Conservation (phyloP, 1,140 invertebrate species). For the Sipha flava region DNA sequence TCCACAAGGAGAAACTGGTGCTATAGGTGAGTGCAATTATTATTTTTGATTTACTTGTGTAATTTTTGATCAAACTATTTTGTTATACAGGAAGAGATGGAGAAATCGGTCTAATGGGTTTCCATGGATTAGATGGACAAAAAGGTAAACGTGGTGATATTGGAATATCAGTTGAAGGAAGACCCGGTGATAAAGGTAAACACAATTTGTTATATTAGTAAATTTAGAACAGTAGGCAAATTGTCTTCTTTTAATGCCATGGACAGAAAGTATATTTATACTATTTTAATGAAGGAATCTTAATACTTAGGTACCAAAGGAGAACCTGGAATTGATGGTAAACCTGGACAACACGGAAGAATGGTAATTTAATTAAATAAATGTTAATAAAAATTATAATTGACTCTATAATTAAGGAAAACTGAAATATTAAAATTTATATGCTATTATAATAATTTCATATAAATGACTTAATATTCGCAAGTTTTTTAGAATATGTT, state of each 20-base stretch:
- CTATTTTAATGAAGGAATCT: not conserved
- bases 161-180: constrained; percentile 19
- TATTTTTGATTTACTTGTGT: not conserved
- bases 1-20: constrained; percentile 50
- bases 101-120: constrained; percentile 37
- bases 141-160: constrained; percentile 37
- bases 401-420: too few species aligned
- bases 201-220: not conserved
- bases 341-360: constrained; percentile 44
- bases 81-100: constrained; percentile 35
- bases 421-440: too few species aligned
- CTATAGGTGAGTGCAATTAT: constrained; percentile 42
- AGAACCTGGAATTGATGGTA: constrained; percentile 32
- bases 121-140: constrained; percentile 41
- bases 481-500: too few species aligned
- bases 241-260: too few species aligned
- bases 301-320: constrained; percentile 12
- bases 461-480: too few species aligned
- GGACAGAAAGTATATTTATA: not conserved
- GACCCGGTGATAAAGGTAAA: constrained; percentile 52
- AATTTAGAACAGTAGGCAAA: not conserved
- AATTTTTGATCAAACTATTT: not conserved
- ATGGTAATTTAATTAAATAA: constrained; percentile 37
- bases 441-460: too few species aligned
- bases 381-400: not conserved